phyloP scores from a whole-genome alignment of 2,113 vertebrate species.

The Eublepharis macularius region DNA sequence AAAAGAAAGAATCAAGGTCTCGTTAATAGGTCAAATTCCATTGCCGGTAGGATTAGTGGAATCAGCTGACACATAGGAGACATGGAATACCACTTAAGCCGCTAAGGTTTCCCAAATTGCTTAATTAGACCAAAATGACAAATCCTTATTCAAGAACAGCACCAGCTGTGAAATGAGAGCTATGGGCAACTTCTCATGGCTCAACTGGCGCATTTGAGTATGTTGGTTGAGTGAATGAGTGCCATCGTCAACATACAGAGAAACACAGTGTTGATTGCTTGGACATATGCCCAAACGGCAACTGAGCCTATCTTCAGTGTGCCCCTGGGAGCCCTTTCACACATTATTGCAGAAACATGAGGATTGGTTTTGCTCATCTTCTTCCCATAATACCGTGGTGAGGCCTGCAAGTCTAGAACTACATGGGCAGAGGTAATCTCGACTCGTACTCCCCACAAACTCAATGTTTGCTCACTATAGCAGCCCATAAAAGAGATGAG shows the following conservation, averaged over 20 bases:
- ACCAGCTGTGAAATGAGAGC: neutral
- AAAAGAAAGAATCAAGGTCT: slow-evolving; percentile 66
- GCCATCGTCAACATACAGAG: neutral
- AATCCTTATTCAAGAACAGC: slow-evolving; percentile 30
- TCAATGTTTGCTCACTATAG: no score
- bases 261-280: neutral
- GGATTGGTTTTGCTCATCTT: neutral
- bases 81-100: neutral
- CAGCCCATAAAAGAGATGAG: neutral
- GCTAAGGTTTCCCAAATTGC: slow-evolving; percentile 9
- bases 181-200: neutral
- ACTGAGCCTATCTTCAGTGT: neutral
- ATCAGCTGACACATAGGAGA: slow-evolving; percentile 65
- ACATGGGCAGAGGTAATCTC: neutral
- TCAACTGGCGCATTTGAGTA: neutral
- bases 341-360: neutral
- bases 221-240: neutral
- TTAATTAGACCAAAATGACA: neutral
- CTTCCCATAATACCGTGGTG: neutral
- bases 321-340: neutral
- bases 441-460: neutral
- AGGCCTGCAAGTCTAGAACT: neutral
- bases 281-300: neutral
- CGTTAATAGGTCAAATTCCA: slow-evolving; percentile 61
- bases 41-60: slow-evolving; percentile 61